A percentile compares a stretch with the other conserved stretches of the same genome.
Conservation (phyloP, 1,140 invertebrate genomes). For the Pseudachorutes palmiensis region DNA sequence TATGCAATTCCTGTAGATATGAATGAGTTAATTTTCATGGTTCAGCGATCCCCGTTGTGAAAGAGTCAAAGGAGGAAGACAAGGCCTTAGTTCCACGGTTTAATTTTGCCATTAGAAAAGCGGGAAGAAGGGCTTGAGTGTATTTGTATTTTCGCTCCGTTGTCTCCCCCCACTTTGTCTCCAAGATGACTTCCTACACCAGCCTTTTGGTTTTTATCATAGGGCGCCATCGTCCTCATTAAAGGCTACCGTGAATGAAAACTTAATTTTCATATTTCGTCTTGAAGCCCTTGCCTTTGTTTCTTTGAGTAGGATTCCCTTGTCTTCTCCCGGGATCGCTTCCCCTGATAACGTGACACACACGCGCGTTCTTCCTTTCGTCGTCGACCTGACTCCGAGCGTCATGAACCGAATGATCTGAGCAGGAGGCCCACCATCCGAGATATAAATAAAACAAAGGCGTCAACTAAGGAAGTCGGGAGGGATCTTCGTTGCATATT, state of each 20-base stretch:
- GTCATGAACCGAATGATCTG: neutral
- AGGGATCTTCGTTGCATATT: neutral
- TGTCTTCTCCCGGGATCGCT: neutral
- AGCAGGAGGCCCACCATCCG: neutral
- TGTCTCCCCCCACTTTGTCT: constrained; percentile 1
- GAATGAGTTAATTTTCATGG: too few species aligned
- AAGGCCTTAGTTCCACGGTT: too few species aligned
- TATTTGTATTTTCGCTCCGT: too few species aligned
- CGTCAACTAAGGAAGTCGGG: too few species aligned
- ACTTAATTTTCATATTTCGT: constrained; percentile 34
- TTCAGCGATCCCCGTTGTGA: too few species aligned
- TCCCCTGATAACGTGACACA: neutral
- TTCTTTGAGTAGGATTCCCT: neutral
- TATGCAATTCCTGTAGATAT: too few species aligned
- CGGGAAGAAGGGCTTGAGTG: too few species aligned
- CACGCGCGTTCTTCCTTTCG: neutral
- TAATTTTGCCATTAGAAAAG: too few species aligned
- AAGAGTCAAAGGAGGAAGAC: too few species aligned
- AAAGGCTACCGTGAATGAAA: constrained; percentile 35
- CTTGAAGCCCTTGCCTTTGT: constrained; percentile 4
- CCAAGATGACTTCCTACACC: neutral
- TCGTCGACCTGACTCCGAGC: neutral
- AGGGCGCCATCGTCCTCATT: constrained; percentile 39
- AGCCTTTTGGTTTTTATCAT: constrained; percentile 23
- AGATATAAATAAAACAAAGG: neutral